phyloP scores from a whole-genome alignment of 2,113 vertebrate genomes.

The Aleadryas rufinucha region DNA sequence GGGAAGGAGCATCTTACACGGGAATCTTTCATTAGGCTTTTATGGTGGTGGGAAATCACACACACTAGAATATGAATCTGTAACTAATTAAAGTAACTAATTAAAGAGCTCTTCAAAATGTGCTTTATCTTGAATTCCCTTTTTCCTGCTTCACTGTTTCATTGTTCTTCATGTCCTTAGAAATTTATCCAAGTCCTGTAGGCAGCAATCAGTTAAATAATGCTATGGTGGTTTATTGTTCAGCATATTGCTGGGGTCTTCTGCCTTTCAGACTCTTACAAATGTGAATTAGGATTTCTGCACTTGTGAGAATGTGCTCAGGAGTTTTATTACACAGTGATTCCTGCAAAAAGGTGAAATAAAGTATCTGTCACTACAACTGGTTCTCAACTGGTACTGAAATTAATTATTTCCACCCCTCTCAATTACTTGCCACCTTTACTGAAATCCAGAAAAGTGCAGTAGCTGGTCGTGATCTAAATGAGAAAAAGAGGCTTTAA shows the following conservation, averaged over 20 bases:
- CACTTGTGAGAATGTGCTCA: not conserved
- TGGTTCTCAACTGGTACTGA: not conserved
- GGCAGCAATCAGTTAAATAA: not conserved
- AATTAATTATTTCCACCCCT: not conserved
- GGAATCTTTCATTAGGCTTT: not conserved
- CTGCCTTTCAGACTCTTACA: not conserved
- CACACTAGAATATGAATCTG: not conserved
- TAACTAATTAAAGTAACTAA: constrained; percentile 23
- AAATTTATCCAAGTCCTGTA: not conserved
- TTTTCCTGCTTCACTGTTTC: not conserved
- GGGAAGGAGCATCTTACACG: not conserved
- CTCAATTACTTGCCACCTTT: not conserved
- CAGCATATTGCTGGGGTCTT: not conserved
- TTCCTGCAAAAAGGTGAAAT: not conserved
- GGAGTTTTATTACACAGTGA: not conserved
- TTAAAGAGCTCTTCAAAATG: not conserved
- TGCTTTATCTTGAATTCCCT: not conserved
- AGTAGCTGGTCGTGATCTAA: not conserved
- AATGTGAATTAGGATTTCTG: not conserved
- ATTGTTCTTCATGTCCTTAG: not conserved
- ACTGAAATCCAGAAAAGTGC: not conserved
- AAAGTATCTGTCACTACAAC: not conserved
- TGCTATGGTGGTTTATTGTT: not conserved
- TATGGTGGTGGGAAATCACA: not conserved
- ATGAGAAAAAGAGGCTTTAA: not conserved